Conservation (phyloP, 2,113 vertebrate species). For the Saiga tatarica region DNA sequence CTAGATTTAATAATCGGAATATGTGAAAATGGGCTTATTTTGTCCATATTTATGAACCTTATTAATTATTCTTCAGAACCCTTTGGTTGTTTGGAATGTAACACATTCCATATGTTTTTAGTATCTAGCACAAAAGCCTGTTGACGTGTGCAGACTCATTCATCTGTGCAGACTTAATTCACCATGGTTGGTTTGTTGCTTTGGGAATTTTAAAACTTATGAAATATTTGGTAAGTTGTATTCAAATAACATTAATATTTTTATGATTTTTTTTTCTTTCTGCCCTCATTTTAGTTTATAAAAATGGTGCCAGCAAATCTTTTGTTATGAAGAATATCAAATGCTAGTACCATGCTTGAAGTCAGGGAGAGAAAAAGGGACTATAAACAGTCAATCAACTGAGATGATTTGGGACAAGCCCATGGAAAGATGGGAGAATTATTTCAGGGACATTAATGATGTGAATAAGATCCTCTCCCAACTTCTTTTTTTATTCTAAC, state of each 20-base stretch:
- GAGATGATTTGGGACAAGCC: not conserved
- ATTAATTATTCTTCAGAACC: slow-evolving; percentile 15
- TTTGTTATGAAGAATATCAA: not conserved
- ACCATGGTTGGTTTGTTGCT: not conserved
- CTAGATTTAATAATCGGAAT: slow-evolving; percentile 23
- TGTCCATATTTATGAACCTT: not conserved
- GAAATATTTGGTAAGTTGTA: not conserved
- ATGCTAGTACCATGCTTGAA: not conserved
- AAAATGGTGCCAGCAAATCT: not conserved
- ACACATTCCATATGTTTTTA: not conserved
- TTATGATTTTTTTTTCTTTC: not conserved
- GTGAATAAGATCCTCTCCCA: not conserved
- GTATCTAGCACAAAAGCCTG: not conserved
- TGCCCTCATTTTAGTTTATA: not conserved
- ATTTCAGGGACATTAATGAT: not conserved
- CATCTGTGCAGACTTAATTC: not conserved
- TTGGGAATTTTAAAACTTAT: not conserved
- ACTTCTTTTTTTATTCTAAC: not conserved
- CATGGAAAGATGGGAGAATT: not conserved
- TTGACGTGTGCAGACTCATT: not conserved
- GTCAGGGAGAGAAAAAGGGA: fast-evolving
- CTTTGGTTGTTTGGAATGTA: not conserved
- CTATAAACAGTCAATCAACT: not conserved
- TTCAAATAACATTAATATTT: slow-evolving; percentile 4
- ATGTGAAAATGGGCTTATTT: not conserved